phyloP scores from a whole-genome alignment of 1,140 invertebrate genomes.

The Andricus grossulariae region DNA sequence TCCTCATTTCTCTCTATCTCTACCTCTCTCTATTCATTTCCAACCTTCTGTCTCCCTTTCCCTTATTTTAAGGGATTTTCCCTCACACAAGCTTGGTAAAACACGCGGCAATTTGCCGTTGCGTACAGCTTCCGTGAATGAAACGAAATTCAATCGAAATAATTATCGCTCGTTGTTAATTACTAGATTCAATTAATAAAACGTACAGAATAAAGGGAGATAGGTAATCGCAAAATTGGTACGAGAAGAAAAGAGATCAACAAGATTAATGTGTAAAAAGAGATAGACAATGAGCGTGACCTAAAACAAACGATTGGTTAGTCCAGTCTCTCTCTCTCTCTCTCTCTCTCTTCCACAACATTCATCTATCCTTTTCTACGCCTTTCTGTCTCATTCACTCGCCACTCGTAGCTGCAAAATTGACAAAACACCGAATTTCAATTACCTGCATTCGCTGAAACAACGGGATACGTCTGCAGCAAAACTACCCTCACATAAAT shows the following conservation, averaged over 20 bases:
- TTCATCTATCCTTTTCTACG: no score
- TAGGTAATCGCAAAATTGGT: conserved; percentile 7
- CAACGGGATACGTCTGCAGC: conserved; percentile 22
- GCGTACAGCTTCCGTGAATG: conserved; percentile 45
- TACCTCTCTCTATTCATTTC: no score
- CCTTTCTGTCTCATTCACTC: no score
- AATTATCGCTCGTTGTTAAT: conserved; percentile 57
- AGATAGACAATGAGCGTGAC: conserved; percentile 6
- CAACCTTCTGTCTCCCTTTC: no score
- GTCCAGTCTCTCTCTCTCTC: no score
- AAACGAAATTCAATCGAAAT: conserved; percentile 68
- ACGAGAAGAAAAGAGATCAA: conserved; percentile 8
- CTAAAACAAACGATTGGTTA: conserved; percentile 20
- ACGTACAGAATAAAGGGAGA: background rate
- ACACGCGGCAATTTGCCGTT: conserved; percentile 51
- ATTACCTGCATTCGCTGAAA: background rate
- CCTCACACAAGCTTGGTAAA: conserved; percentile 44
- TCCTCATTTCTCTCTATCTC: no score
- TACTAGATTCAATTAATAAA: conserved; percentile 19
- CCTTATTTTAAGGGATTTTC: no score
- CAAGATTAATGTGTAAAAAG: conserved; percentile 7
- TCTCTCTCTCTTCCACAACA: no score
- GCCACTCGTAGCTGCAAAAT: no score
- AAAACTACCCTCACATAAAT: conserved; percentile 32
- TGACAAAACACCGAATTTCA: background rate